Evolutionary conservation across 2,888 invertebrate genomes (phyloP), one percentile per base, ranked within the genome.

Genomic region (Nemurella pictetii): DNA sequence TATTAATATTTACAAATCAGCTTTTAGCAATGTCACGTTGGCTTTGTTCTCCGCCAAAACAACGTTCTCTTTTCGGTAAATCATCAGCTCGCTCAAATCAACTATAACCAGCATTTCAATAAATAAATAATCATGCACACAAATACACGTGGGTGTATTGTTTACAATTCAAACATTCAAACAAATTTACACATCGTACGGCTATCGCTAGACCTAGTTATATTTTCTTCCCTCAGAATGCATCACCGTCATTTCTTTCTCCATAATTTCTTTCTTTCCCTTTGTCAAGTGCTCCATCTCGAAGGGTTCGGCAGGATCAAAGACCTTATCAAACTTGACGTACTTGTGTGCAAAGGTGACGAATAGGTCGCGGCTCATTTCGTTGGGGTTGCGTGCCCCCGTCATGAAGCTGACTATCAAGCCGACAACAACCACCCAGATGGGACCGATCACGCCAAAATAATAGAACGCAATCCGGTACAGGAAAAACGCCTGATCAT

Each of bases 401-500:
- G 93, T 93, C 80, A 94, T 87, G 87, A 93, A 93, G 88, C 94
- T 95, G 89, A 94, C 93, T 20, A 93, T 90, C 5, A 94, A 90
- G 0, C 94, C 94, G 12, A 94, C 91, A 5, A 93, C 89, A 0
- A 95, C 90, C 0, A 93, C 92, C 0, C 93, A 90, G 0, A 92
- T 87, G 0, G 93, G 92, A 0, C 95, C 95, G 0, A 94, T 92
- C 15, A 93, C 90, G 0, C 94, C 93, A 88, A 94, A 95, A 90
- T 94, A 95, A 86, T 95, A 93, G 89, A 94, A 94, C 0, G 94
- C 94, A 84, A 95, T 91, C n/a, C 92, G 90, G 89, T 94, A 95
- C 4, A 95, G 89, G 29, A 85, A 3, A 75, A 85, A 85, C 4
- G 75, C 27, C 15, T 75, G 25, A 9, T 75, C 26, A 55, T 55